These are phyloP conservation scores for Bradysia coprophila DNA, from an alignment of 1,140 invertebrate species.

Conservation along the genomic window DNA sequence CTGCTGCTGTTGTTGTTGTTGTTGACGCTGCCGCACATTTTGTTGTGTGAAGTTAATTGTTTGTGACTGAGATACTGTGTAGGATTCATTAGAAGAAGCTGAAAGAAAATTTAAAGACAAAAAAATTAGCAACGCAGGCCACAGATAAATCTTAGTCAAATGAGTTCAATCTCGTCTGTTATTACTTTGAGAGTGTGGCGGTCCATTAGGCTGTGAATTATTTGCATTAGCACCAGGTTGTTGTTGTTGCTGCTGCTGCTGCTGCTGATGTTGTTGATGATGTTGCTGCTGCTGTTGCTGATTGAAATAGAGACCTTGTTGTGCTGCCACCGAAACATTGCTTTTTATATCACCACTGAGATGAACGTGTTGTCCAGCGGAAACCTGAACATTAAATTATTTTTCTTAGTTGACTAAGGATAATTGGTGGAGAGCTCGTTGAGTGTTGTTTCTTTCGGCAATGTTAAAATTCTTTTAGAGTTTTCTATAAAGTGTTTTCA, in stretches of 20 bases:
- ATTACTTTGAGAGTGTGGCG: slow-evolving; percentile 1
- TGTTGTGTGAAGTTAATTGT: slow-evolving; percentile 71
- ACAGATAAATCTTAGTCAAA: not conserved
- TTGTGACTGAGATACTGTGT: slow-evolving; percentile 58
- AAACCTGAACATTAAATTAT: slow-evolving; percentile 39
- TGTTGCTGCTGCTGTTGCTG: slow-evolving; percentile 27
- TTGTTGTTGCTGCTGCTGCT: slow-evolving; percentile 14
- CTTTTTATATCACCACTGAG: slow-evolving; percentile 43
- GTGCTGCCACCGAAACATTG: slow-evolving; percentile 52
- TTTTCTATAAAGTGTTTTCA: too few relatives aligned
- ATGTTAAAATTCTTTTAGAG: too few relatives aligned
- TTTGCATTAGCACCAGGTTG: slow-evolving; percentile 15
- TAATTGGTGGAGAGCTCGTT: too few relatives aligned
- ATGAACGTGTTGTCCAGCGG: slow-evolving; percentile 61
- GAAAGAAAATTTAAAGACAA: slow-evolving; percentile 4
- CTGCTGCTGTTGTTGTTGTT: slow-evolving; percentile 20
- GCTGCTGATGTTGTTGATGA: slow-evolving; percentile 15
- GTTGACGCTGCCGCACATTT: slow-evolving; percentile 30
- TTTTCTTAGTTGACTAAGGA: too few relatives aligned
- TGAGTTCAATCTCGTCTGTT: not conserved
- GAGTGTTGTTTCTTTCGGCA: too few relatives aligned
- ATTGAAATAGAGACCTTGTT: slow-evolving; percentile 59
- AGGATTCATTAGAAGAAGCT: slow-evolving; percentile 38
- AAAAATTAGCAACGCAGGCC: not conserved
- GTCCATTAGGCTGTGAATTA: slow-evolving; percentile 16